These are phyloP conservation scores for Agonopterix heracliana DNA, from an alignment of 2,888 invertebrate species.

Conservation along the genomic window DNA sequence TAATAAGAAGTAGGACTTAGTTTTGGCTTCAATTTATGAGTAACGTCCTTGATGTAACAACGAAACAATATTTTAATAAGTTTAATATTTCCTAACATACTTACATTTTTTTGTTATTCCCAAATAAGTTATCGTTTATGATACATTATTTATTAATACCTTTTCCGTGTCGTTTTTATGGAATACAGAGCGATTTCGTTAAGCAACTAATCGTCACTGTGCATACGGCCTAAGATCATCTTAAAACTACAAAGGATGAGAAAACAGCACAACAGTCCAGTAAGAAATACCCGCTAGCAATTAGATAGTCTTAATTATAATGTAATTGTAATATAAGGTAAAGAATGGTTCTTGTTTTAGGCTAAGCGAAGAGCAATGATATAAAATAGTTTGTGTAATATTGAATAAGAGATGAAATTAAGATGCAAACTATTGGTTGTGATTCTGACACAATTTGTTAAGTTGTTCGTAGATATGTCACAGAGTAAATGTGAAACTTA, in stretches of 20 bases:
- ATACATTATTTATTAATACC: no score
- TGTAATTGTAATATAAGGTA: constrained; percentile 72
- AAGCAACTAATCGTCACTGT: constrained; percentile 5
- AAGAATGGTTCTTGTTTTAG: constrained; percentile 75
- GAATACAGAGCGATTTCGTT: no score
- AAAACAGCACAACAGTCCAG: constrained; percentile 61
- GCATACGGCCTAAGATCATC: constrained; percentile 4
- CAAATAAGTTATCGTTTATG: no score
- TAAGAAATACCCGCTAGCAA: constrained; percentile 68
- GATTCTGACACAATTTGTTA: constrained; percentile 76
- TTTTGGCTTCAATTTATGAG: no score
- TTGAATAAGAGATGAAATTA: constrained; percentile 68
- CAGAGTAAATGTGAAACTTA: constrained; percentile 54
- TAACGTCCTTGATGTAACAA: no score
- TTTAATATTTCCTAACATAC: no score
- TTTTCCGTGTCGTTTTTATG: no score
- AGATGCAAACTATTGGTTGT: constrained; percentile 76
- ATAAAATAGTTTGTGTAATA: constrained; percentile 75
- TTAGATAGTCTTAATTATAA: constrained; percentile 73
- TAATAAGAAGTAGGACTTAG: no score
- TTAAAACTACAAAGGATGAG: constrained; percentile 42
- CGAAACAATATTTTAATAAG: no score
- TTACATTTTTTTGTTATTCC: no score
- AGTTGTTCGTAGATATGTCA: constrained; percentile 69
- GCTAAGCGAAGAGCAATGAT: constrained; percentile 74